Conservation (phyloP, 2,113 vertebrate species). For the Benitochromis conjunctus region DNA sequence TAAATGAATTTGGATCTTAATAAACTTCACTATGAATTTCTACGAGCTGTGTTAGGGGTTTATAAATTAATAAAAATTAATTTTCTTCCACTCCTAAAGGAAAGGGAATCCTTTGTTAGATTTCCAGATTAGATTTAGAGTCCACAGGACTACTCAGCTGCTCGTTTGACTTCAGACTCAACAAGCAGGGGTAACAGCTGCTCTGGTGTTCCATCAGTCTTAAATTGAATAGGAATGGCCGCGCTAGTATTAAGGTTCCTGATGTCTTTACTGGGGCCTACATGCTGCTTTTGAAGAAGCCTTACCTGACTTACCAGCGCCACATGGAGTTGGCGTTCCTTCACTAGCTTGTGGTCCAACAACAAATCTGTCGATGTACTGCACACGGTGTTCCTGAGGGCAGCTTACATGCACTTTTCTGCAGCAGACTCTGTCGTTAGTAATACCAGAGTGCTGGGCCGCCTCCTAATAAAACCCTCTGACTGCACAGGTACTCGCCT, state of each 20-base stretch:
- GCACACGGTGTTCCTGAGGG: background rate
- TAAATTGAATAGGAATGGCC: background rate
- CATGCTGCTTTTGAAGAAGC: background rate
- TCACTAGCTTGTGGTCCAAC: background rate
- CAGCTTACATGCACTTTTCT: conserved; percentile 21
- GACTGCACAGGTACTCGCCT: background rate
- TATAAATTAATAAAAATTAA: background rate
- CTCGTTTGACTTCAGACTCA: background rate
- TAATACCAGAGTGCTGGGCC: background rate
- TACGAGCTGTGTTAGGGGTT: background rate
- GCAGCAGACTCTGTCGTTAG: background rate
- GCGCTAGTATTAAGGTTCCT: background rate
- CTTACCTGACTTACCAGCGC: conserved; percentile 2
- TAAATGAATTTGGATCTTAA: background rate
- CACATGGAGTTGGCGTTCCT: background rate
- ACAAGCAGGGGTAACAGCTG: background rate
- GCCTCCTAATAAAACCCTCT: background rate
- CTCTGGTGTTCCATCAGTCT: background rate
- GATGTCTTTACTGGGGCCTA: background rate
- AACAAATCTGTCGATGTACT: conserved; percentile 33
- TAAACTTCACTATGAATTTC: background rate
- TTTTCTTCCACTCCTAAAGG: background rate
- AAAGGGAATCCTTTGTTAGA: background rate
- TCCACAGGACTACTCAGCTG: background rate
- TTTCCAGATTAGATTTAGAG: too few species aligned